Evolutionary conservation across 2,888 invertebrate genomes (phyloP).

Genomic region (Ochropacha duplaris): DNA sequence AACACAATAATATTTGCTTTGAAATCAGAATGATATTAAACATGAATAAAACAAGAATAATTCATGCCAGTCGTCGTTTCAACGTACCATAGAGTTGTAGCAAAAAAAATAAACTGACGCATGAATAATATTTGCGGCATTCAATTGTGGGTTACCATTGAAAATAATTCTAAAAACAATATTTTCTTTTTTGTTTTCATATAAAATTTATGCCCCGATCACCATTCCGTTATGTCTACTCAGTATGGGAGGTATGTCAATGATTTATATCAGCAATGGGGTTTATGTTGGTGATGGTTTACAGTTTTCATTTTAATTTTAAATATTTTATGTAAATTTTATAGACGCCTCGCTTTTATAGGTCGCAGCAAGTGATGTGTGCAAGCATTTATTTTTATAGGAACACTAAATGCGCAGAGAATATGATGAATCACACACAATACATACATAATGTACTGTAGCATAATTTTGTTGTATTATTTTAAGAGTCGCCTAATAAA

Average conservation of each 20-base stretch:
- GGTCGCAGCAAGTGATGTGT: not conserved
- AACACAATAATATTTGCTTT: no score
- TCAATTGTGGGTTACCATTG: no score
- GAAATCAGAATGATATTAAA: no score
- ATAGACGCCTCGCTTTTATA: not conserved
- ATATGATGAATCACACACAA: no score
- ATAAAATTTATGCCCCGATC: conserved; percentile 50
- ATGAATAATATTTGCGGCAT: no score
- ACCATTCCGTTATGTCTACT: conserved; percentile 51
- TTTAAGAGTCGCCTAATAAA: no score
- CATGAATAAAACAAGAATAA: not conserved
- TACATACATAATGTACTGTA: no score
- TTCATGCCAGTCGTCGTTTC: no score
- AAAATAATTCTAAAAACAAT: not conserved
- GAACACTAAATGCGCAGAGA: not conserved
- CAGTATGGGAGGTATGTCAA: conserved; percentile 66
- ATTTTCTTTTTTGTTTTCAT: conserved; percentile 60
- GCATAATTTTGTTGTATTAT: no score
- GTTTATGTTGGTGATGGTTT: conserved; percentile 16
- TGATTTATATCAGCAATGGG: conserved; percentile 37
- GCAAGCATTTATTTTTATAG: not conserved
- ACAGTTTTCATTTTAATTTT: not conserved
- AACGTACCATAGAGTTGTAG: not conserved
- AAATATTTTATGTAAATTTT: not conserved
- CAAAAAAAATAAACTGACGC: not conserved